Evolutionary conservation across 1,140 invertebrate species (phyloP).

Genomic region (Oryctes rhinoceros): DNA sequence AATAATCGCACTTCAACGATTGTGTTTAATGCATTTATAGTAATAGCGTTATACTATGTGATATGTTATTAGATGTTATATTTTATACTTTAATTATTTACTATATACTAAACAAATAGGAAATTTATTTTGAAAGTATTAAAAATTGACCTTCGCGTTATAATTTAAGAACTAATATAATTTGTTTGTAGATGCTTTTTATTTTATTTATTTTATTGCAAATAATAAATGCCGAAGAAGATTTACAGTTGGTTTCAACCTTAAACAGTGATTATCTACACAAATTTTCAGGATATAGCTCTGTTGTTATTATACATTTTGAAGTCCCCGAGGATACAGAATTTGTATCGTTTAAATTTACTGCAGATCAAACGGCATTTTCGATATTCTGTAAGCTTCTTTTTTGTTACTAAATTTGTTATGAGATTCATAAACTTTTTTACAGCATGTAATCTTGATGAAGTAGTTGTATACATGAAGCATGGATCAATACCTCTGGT

Average conservation of each 20-base stretch:
- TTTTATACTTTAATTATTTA: too few species aligned
- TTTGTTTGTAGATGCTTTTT: conserved; percentile 5
- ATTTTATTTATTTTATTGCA: conserved; percentile 7
- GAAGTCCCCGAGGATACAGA: conserved; percentile 53
- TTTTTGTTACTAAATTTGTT: conserved; percentile 13
- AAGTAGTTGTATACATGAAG: conserved; percentile 73
- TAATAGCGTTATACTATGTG: too few species aligned
- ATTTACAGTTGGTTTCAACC: conserved; percentile 44
- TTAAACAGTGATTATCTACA: conserved; percentile 51
- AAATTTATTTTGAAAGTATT: too few species aligned
- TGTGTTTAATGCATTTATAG: too few species aligned
- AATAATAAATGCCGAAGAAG: conserved; percentile 1
- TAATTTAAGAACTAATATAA: not conserved
- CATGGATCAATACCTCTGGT: conserved; percentile 81
- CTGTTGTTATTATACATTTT: conserved; percentile 55
- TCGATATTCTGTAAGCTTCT: conserved; percentile 55
- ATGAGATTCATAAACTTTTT: conserved; percentile 46
- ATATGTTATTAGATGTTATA: too few species aligned
- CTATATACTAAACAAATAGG: too few species aligned
- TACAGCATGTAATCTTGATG: conserved; percentile 66
- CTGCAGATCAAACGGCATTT: conserved; percentile 49
- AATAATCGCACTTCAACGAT: too few species aligned
- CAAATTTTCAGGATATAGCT: conserved; percentile 52
- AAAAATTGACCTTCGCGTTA: too few species aligned
- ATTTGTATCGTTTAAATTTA: conserved; percentile 55